Conservation (phyloP, 2,888 invertebrate genomes). For the Parapristionchus giblindavisi region DNA sequence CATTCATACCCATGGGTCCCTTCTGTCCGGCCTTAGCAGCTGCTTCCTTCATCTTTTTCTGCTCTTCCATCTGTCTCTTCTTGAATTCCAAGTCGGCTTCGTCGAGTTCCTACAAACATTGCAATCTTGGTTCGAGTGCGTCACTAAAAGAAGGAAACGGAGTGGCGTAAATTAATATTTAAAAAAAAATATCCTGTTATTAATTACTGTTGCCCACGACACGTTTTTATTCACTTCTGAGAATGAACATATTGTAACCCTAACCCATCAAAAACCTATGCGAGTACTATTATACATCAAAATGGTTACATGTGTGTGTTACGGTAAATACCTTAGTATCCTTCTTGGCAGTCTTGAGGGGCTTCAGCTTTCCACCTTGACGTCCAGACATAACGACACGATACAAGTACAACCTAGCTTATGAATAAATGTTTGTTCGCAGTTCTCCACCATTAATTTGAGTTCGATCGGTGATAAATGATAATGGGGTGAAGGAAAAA, state of each 20-base stretch:
- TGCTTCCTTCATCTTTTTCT: conserved; percentile 66
- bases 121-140: not conserved
- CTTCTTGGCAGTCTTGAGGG: conserved; percentile 57
- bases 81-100: conserved; percentile 68
- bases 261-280: too few species aligned
- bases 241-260: too few species aligned
- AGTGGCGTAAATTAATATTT: too few species aligned
- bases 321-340: conserved; percentile 39
- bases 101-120: conserved; percentile 12
- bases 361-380: conserved; percentile 59
- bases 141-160: not conserved
- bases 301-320: too few species aligned
- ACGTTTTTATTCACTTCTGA: too few species aligned
- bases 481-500: too few species aligned
- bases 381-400: conserved; percentile 62
- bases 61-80: conserved; percentile 66
- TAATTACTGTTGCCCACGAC: too few species aligned
- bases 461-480: too few species aligned
- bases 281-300: too few species aligned
- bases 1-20: conserved; percentile 54
- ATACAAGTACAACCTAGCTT: not conserved
- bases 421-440: too few species aligned
- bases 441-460: too few species aligned
- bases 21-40: conserved; percentile 62
- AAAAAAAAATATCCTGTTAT: too few species aligned